These are phyloP conservation scores for Spizaetus ornatus DNA, from an alignment of 2,113 vertebrate species.

Conservation along the genomic window DNA sequence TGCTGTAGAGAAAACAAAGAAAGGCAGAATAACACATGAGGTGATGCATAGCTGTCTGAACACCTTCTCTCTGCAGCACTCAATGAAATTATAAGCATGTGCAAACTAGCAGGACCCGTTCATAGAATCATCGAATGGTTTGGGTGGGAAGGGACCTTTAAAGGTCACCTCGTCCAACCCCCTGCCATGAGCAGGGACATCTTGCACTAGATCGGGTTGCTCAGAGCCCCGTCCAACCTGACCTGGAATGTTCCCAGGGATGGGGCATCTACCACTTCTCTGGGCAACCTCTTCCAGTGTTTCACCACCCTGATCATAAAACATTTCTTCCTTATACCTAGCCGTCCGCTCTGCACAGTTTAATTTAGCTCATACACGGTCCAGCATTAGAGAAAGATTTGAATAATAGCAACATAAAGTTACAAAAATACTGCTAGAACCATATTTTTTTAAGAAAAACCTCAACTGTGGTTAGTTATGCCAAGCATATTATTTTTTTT, in stretches of 20 bases:
- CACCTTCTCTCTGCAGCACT: background rate
- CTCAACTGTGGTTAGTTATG: background rate
- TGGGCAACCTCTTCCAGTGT: background rate
- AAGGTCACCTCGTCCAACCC: background rate
- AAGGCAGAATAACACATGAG: background rate
- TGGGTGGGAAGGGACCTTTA: background rate
- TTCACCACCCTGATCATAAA: background rate
- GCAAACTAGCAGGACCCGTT: background rate
- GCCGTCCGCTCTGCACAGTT: background rate
- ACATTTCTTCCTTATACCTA: background rate
- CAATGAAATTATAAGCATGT: background rate
- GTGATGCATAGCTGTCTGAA: background rate
- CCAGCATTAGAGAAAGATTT: background rate
- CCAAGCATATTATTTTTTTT: background rate
- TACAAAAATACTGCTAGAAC: background rate
- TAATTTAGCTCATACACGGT: background rate
- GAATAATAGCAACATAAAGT: background rate
- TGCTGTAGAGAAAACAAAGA: background rate
- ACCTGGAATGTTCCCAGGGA: background rate
- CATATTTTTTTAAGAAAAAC: background rate
- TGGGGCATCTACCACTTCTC: background rate
- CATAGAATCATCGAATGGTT: background rate
- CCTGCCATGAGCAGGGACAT: background rate
- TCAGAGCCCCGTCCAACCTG: background rate
- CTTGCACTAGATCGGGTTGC: background rate